Evolutionary conservation across 2,888 invertebrate species (phyloP), one percentile per base, ranked within the genome.

Genomic region (Ectemnius continuus): DNA sequence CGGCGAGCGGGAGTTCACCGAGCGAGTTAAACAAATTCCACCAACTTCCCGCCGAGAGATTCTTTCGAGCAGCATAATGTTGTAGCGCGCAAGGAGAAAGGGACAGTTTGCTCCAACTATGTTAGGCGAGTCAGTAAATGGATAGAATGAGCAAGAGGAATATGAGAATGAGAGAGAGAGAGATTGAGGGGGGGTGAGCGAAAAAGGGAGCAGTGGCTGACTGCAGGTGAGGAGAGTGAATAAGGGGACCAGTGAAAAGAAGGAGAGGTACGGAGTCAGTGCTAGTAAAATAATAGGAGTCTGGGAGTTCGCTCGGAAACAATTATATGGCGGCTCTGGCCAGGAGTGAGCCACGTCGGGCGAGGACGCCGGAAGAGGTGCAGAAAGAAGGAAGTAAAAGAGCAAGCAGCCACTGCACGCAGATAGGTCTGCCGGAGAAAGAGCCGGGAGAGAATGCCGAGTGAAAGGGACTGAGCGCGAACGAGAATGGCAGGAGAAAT

Each of bases 201-300:
- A 52, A 52, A 16, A 16, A 5, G 61, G 61, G 6, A 4, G 26
- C 4, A 6, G 45, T 14, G 46, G 26, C 23, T 13, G 56, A 4
- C 52, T 47, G 11, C 56, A 58, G 11, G 63, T 63, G 67, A 47
- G 58, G 52, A 69, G 23, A 28, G 11, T 69, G 16, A 36, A 6
- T 45, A 6, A 11, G 52, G 52, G 16, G 16, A 14, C 4, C n/a
- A 16, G 5, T 14, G 52, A 52, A 36, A 36, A 36, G 36, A 16
- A 6, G 52, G 52, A 36, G 36, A 36, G 36, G 36, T 36, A 8
- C 8, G 11, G 14, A 4, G 52, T 14, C n/a, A 60, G 76, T 80
- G 75, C 75, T 79, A 78, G 80, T 79, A 78, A 84, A 85, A 85
- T 85, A 85, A 84, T 83, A 83, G 79, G 75, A 81, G 81, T 82